These are phyloP conservation scores for Artemia sinica DNA, from an alignment of 2,888 invertebrate genomes.

Conservation along the genomic window DNA sequence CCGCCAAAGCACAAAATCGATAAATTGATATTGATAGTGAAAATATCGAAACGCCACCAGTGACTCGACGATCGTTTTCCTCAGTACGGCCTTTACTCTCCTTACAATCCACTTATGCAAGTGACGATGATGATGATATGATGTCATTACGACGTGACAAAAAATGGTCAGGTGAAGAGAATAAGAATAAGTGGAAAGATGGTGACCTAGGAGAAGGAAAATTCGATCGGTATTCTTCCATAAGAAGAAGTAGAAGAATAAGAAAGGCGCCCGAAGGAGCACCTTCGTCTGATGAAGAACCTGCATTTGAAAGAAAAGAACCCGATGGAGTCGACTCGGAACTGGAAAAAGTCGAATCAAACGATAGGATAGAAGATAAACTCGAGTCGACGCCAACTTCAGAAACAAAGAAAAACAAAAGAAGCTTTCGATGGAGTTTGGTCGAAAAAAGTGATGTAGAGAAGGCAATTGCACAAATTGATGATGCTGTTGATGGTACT, in stretches of 20 bases:
- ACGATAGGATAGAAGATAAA: background rate
- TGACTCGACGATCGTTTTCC: slow-evolving; percentile 48
- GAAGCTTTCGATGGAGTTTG: slow-evolving; percentile 11
- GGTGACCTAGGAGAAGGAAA: slow-evolving; percentile 44
- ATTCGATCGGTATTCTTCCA: slow-evolving; percentile 65
- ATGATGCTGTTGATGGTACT: slow-evolving; percentile 21
- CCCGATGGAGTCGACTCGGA: slow-evolving; percentile 14
- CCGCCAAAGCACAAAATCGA: slow-evolving; percentile 33
- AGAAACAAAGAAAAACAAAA: background rate
- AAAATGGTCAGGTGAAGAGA: slow-evolving; percentile 23
- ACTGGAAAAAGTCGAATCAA: slow-evolving; percentile 3
- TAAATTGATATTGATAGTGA: slow-evolving; percentile 69
- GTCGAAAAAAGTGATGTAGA: slow-evolving; percentile 1
- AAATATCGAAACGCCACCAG: slow-evolving; percentile 75
- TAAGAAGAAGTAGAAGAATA: slow-evolving; percentile 61
- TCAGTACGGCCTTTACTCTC: slow-evolving; percentile 27
- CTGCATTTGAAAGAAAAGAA: slow-evolving; percentile 15
- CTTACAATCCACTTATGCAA: slow-evolving; percentile 10
- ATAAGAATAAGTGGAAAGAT: slow-evolving; percentile 25
- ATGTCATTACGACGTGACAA: slow-evolving; percentile 23
- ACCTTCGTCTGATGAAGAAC: slow-evolving; percentile 24
- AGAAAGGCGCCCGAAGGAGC: slow-evolving; percentile 38
- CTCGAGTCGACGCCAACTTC: background rate
- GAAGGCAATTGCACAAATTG: slow-evolving; percentile 17
- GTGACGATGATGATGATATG: slow-evolving; percentile 18